phyloP scores from a whole-genome alignment of 53 echinoderm and acorn worm species.

The Paracentrotus lividus region DNA sequence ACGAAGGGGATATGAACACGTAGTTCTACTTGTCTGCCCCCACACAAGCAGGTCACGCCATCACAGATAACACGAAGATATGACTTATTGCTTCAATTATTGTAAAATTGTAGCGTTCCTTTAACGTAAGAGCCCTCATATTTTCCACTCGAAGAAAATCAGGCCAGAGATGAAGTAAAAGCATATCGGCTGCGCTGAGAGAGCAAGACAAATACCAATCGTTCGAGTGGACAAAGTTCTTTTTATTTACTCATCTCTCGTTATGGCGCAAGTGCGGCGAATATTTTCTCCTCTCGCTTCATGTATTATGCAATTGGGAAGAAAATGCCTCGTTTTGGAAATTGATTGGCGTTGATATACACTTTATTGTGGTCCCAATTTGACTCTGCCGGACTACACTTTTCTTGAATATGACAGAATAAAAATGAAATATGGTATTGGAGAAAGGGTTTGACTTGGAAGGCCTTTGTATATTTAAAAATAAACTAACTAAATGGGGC shows the following conservation, averaged over 20 bases:
- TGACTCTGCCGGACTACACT: not conserved
- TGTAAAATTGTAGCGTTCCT: constrained; percentile 10
- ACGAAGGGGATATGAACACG: too few relatives aligned
- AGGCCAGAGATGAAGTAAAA: constrained; percentile 14
- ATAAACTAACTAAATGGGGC: not conserved
- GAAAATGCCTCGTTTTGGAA: constrained; percentile 25
- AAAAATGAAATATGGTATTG: not conserved
- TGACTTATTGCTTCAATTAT: constrained; percentile 24
- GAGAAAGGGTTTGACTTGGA: not conserved
- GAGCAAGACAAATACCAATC: constrained; percentile 32
- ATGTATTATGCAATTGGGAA: constrained; percentile 62
- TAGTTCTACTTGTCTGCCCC: too few relatives aligned
- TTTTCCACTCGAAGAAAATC: constrained; percentile 44
- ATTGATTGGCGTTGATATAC: constrained; percentile 62
- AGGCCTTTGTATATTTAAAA: not conserved
- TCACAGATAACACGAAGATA: not conserved
- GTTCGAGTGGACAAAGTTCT: constrained; percentile 45
- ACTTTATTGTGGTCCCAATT: not conserved
- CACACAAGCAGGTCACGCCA: not conserved
- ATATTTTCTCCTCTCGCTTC: not conserved
- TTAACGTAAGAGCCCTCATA: constrained; percentile 4
- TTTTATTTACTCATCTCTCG: constrained; percentile 58
- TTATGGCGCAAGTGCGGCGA: constrained; percentile 3
- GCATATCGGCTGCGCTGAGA: constrained; percentile 11
- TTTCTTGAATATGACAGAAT: not conserved